phyloP scores from a whole-genome alignment of 2,888 invertebrate genomes.

The Lasioglossum figueresi region DNA sequence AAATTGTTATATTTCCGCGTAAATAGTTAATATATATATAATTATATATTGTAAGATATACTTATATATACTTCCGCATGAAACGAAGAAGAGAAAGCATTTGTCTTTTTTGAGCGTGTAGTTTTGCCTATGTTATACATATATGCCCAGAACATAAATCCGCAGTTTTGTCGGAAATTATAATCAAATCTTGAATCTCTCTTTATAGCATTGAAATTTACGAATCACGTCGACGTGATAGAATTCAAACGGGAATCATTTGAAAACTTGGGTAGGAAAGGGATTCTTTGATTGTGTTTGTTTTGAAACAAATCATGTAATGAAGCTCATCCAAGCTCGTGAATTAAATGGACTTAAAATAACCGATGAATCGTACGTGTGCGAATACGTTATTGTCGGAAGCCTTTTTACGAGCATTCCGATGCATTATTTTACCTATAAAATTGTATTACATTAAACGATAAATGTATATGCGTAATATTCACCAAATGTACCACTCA shows the following conservation, averaged over 20 bases:
- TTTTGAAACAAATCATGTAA: constrained; percentile 44
- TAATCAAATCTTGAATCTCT: constrained; percentile 61
- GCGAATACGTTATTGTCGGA: constrained; percentile 27
- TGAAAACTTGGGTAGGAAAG: background rate
- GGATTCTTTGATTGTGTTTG: constrained; percentile 15
- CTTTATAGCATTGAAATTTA: constrained; percentile 48
- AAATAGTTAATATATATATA: constrained; percentile 54
- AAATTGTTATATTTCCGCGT: constrained; percentile 61
- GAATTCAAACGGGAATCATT: constrained; percentile 25
- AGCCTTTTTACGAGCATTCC: constrained; percentile 47
- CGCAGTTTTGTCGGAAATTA: constrained; percentile 45
- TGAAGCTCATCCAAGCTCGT: constrained; percentile 60
- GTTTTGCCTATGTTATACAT: constrained; percentile 34
- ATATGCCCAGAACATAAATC: constrained; percentile 58
- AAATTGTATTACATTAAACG: constrained; percentile 47
- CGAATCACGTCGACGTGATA: constrained; percentile 26
- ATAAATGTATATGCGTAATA: constrained; percentile 60
- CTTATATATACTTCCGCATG: constrained; percentile 44
- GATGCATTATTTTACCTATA: constrained; percentile 49
- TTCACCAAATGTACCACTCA: constrained; percentile 51
- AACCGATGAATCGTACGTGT: constrained; percentile 32
- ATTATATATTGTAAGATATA: constrained; percentile 48
- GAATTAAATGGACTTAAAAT: constrained; percentile 48
- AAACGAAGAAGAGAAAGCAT: constrained; percentile 10
- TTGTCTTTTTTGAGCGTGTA: constrained; percentile 37